phyloP scores from a whole-genome alignment of 2,797 vertebrate species.

The Sebastes diploproa region DNA sequence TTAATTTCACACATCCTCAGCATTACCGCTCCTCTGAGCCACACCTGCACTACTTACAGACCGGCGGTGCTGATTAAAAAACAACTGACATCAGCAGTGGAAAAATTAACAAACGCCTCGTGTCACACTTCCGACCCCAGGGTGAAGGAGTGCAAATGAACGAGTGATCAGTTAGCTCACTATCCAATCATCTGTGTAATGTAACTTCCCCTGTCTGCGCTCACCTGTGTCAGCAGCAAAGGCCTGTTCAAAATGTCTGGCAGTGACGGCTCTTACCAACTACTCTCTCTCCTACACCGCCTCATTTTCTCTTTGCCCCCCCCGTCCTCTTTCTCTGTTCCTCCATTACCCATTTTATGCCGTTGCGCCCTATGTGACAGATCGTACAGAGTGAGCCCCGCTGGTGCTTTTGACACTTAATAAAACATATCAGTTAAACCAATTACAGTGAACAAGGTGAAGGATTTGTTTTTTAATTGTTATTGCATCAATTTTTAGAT shows the following conservation, averaged over 20 bases:
- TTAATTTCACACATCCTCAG: constrained; percentile 73
- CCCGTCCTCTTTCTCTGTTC: neutral
- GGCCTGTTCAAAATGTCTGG: constrained; percentile 61
- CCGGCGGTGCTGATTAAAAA: constrained; percentile 74
- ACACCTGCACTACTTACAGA: constrained; percentile 79
- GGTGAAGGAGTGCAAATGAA: constrained; percentile 84
- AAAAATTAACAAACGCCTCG: constrained; percentile 77
- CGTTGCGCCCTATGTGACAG: constrained; percentile 43
- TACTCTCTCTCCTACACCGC: neutral
- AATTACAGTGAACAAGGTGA: constrained; percentile 68
- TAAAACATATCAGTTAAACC: constrained; percentile 77
- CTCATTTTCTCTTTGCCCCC: neutral
- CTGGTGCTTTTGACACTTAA: constrained; percentile 75
- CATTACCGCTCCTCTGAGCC: constrained; percentile 70
- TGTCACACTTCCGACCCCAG: constrained; percentile 77
- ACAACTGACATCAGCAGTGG: constrained; percentile 79
- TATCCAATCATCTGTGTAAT: constrained; percentile 59
- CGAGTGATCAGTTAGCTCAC: constrained; percentile 68
- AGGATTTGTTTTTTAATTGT: constrained; percentile 27
- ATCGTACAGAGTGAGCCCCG: constrained; percentile 42
- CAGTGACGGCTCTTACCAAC: constrained; percentile 46
- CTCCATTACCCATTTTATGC: constrained; percentile 40
- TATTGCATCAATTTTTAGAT: constrained; percentile 6
- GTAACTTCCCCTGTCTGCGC: constrained; percentile 48
- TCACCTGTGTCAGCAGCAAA: constrained; percentile 66